phyloP scores from a whole-genome alignment of 2,797 vertebrate species.

The Ciconia nigra region DNA sequence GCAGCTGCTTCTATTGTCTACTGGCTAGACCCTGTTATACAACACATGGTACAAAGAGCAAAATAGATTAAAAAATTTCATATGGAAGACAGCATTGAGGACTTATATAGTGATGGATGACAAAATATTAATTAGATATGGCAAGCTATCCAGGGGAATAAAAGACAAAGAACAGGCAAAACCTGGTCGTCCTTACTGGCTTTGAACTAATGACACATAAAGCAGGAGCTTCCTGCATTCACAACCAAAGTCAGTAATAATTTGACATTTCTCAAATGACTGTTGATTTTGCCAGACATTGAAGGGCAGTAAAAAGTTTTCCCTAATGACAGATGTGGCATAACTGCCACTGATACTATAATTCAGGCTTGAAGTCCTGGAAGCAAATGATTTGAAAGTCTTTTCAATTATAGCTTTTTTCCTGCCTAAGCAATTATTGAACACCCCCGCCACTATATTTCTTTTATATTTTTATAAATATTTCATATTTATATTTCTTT shows the following conservation, averaged over 20 bases:
- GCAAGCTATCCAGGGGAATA: conserved; percentile 17
- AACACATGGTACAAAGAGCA: conserved; percentile 32
- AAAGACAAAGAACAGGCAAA: conserved; percentile 26
- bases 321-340: neutral
- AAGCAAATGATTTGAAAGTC: neutral
- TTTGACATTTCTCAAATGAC: conserved; percentile 17
- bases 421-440: neutral
- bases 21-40: neutral
- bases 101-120: conserved; percentile 8
- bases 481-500: conserved; percentile 26
- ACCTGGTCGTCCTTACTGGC: neutral
- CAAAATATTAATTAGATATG: conserved; percentile 51
- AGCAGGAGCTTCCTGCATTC: neutral
- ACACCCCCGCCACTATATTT: neutral
- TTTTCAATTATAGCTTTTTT: neutral
- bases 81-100: conserved; percentile 5
- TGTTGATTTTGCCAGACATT: conserved; percentile 18
- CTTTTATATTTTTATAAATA: conserved; percentile 37
- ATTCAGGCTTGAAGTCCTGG: neutral
- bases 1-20: neutral
- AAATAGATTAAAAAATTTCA: conserved; percentile 51
- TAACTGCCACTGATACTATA: neutral
- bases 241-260: conserved; percentile 16
- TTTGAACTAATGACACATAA: conserved; percentile 49
- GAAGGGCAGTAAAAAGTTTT: conserved; percentile 14